These are phyloP conservation scores for Prunella fulvescens DNA, from an alignment of 2,113 vertebrate genomes.

Conservation along the genomic window DNA sequence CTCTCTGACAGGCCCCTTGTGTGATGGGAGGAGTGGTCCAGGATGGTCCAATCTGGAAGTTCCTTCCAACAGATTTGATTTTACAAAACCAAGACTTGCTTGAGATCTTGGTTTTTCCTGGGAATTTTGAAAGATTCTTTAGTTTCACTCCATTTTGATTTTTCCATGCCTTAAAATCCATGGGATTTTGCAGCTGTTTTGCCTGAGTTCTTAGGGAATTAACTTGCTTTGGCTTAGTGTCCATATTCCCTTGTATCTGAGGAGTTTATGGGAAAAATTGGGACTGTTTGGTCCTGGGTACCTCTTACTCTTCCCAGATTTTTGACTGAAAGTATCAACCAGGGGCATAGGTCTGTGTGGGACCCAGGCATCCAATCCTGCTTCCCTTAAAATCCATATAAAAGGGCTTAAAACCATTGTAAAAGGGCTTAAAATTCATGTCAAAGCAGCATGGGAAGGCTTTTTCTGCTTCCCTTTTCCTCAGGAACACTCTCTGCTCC, in stretches of 20 bases:
- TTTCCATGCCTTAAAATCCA: neutral
- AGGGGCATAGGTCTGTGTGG: neutral
- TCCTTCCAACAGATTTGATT: neutral
- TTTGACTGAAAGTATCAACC: neutral
- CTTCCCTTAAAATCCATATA: neutral
- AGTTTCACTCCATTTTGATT: neutral
- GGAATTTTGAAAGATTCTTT: neutral
- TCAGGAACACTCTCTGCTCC: neutral
- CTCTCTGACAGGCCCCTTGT: rapidly evolving
- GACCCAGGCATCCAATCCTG: neutral
- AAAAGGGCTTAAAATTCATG: neutral
- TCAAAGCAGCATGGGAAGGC: neutral
- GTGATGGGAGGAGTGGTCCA: neutral
- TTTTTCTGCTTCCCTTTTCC: neutral
- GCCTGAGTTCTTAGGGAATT: neutral
- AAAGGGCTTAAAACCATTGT: neutral
- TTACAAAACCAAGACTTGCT: neutral
- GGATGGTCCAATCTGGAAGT: neutral
- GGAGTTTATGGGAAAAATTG: neutral
- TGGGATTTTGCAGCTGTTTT: neutral
- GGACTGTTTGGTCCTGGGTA: neutral
- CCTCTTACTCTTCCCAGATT: neutral
- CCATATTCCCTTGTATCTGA: rapidly evolving
- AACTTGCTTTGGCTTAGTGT: neutral
- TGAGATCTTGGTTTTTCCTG: neutral